phyloP scores from a whole-genome alignment of 2,888 invertebrate species.

The Eutolmus rufibarbis region DNA sequence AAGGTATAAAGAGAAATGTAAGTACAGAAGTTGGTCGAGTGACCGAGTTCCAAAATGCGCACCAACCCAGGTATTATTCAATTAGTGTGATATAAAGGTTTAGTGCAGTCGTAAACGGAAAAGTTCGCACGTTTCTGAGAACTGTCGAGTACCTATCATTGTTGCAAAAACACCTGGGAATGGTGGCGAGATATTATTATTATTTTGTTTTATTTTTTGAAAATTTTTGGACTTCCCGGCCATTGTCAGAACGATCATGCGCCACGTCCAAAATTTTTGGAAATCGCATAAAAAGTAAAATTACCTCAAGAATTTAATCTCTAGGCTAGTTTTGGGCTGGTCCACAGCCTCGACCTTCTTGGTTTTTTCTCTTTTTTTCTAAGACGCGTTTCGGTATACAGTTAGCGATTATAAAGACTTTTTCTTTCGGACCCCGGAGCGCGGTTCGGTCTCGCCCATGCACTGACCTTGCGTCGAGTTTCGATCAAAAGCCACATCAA shows the following conservation, averaged over 20 bases:
- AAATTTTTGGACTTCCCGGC: background rate
- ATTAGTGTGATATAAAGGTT: constrained; percentile 10
- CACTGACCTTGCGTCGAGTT: background rate
- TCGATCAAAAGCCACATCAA: constrained; percentile 9
- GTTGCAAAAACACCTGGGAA: constrained; percentile 17
- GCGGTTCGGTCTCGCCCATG: background rate
- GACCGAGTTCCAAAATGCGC: constrained; percentile 21
- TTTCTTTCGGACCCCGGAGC: background rate
- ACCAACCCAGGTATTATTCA: constrained; percentile 16
- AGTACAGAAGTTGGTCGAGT: background rate
- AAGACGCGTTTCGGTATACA: background rate
- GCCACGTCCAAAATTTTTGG: background rate
- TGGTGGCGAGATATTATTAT: background rate
- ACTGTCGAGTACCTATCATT: background rate
- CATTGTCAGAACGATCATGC: background rate
- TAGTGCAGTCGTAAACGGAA: background rate
- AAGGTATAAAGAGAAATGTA: background rate
- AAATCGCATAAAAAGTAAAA: background rate
- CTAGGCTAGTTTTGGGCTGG: background rate
- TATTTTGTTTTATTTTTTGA: background rate
- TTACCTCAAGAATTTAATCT: background rate
- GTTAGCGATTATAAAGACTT: constrained; percentile 8
- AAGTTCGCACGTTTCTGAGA: constrained; percentile 7
- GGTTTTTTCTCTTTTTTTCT: background rate
- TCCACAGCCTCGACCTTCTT: constrained; percentile 15